Evolutionary conservation across 2,888 invertebrate species (phyloP).

Genomic region (Lingula anatina): DNA sequence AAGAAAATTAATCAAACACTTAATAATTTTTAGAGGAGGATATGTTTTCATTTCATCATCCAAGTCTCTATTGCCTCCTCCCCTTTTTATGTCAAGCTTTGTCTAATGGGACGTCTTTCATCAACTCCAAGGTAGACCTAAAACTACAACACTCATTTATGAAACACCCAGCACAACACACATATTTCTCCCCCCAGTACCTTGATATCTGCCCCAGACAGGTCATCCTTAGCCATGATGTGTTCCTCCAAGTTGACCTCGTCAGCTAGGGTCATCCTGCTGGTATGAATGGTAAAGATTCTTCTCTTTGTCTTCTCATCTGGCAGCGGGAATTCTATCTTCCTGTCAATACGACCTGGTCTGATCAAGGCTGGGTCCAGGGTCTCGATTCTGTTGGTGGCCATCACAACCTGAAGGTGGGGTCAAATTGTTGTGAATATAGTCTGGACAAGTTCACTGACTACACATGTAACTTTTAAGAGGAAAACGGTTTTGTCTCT

Average conservation of each 20-base stretch:
- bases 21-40: too few species aligned
- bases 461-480: too few species aligned
- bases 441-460: background rate
- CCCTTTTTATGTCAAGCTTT: too few species aligned
- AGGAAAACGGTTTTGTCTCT: too few species aligned
- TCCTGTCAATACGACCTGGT: slow-evolving; percentile 97
- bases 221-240: slow-evolving; percentile 98
- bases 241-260: slow-evolving; percentile 96
- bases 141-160: too few species aligned
- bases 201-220: slow-evolving; percentile 73
- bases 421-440: background rate
- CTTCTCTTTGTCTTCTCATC: slow-evolving; percentile 93
- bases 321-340: slow-evolving; percentile 98
- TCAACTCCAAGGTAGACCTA: too few species aligned
- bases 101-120: too few species aligned
- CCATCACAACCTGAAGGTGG: slow-evolving; percentile 49
- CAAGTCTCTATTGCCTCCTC: too few species aligned
- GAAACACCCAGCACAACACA: too few species aligned
- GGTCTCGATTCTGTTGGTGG: slow-evolving; percentile 81
- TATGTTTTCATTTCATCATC: too few species aligned
- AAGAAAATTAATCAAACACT: too few species aligned
- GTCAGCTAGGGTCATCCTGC: slow-evolving; percentile 94
- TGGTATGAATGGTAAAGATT: slow-evolving; percentile 97
- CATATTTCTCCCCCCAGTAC: slow-evolving; percentile 26
- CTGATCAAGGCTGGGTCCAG: slow-evolving; percentile 97